Evolutionary conservation across 53 echinoderm and acorn worm genomes (phyloP).

Genomic region (Antedon mediterranea): DNA sequence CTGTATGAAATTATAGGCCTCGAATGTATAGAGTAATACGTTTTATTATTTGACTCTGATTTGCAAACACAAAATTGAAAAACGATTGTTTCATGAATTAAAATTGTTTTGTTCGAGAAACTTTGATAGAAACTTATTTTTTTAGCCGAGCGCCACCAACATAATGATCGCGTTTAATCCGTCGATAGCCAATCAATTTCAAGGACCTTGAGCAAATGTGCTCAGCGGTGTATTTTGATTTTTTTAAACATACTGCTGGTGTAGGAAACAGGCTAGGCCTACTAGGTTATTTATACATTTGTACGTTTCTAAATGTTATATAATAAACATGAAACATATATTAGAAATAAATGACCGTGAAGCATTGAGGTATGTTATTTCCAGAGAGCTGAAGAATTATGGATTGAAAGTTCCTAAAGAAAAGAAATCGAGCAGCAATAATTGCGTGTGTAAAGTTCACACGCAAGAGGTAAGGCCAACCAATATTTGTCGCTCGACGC

Average conservation of each 20-base stretch:
- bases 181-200: not conserved
- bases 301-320: conserved; percentile 1
- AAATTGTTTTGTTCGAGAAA: no score
- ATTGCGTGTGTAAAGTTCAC: not conserved
- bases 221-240: not conserved
- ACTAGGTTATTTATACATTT: not conserved
- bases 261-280: not conserved
- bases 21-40: no score
- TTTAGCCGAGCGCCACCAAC: not conserved
- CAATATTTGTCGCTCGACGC: not conserved
- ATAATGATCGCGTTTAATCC: not conserved
- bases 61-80: no score
- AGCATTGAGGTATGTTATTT: conserved; percentile 54
- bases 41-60: no score
- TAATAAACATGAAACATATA: conserved; percentile 72
- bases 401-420: conserved; percentile 62
- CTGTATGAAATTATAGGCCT: no score
- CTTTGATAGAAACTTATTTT: no score
- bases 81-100: no score
- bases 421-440: conserved; percentile 22
- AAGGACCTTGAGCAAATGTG: not conserved
- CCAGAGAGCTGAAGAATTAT: conserved; percentile 60
- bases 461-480: not conserved
- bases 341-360: conserved; percentile 56
- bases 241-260: not conserved